A percentile compares a stretch with the other conserved stretches of the same genome.
These are phyloP conservation scores for Pelvicachromis taeniatus DNA, from an alignment of 2,113 vertebrate species.

Conservation along the genomic window DNA sequence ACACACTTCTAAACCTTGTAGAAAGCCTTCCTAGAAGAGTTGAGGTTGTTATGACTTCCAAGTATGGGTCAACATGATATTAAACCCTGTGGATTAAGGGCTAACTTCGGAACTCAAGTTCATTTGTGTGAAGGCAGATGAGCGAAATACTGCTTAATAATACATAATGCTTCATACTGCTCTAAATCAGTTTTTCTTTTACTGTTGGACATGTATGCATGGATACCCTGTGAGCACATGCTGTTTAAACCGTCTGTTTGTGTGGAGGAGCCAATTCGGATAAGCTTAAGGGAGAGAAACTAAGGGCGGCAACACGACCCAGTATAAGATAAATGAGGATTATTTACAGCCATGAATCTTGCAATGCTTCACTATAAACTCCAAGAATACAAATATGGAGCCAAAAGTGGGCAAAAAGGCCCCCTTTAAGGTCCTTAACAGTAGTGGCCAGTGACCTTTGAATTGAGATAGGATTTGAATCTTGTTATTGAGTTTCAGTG, in stretches of 20 bases:
- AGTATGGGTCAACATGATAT: rapidly evolving
- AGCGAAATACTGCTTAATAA: neutral
- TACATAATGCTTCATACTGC: neutral
- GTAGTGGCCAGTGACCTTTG: neutral
- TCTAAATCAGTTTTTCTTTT: neutral
- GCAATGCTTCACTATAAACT: neutral
- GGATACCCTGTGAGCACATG: neutral
- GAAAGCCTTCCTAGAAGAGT: neutral
- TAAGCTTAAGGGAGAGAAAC: neutral
- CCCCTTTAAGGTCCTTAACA: neutral
- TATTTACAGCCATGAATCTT: neutral
- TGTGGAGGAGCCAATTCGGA: neutral
- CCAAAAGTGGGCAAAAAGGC: neutral
- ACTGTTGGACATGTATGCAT: neutral
- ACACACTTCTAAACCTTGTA: neutral
- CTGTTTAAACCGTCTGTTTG: neutral
- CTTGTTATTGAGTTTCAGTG: neutral
- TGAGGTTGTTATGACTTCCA: neutral
- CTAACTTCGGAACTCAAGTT: neutral
- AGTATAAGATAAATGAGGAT: neutral
- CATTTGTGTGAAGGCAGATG: neutral
- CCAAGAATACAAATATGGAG: neutral
- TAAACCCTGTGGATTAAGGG: neutral
- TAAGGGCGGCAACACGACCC: rapidly evolving
- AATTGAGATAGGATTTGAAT: neutral